Percentiles rank a stretch among this genome's conserved stretches.
phyloP scores from a whole-genome alignment of 2,797 vertebrate genomes.

The Decapterus maruadsi region DNA sequence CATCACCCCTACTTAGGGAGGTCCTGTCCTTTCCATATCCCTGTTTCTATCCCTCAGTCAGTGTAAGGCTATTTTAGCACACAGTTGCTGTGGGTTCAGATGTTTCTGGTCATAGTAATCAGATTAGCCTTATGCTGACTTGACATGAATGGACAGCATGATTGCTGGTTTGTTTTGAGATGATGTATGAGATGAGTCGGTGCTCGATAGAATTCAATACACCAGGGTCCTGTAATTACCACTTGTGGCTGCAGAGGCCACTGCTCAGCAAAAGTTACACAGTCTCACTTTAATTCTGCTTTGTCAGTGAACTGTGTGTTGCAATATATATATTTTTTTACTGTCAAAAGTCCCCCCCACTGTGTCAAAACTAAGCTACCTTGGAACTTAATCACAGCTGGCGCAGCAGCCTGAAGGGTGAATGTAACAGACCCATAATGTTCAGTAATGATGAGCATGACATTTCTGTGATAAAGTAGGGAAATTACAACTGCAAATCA shows the following conservation, averaged over 20 bases:
- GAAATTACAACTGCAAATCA: neutral
- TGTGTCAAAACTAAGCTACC: neutral
- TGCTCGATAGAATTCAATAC: neutral
- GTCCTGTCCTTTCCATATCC: neutral
- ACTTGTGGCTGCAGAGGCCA: neutral
- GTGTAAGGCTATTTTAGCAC: neutral
- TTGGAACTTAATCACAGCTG: neutral
- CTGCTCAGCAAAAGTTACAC: neutral
- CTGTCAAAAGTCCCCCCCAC: neutral
- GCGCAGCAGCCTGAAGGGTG: neutral
- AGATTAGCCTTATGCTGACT: conserved; percentile 2
- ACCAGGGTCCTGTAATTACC: neutral
- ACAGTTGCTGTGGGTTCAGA: neutral
- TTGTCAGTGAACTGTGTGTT: neutral
- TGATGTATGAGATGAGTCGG: neutral
- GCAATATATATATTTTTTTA: neutral
- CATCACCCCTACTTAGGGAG: neutral
- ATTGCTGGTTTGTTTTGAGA: conserved; percentile 7
- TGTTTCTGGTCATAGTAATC: neutral
- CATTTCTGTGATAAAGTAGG: neutral
- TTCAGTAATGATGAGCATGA: neutral
- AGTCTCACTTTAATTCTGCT: neutral
- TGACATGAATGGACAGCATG: neutral
- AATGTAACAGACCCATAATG: neutral
- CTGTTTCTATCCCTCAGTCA: neutral